Evolutionary conservation across 2,888 invertebrate species (phyloP).

Genomic region (Leptopilina drosophilae): DNA sequence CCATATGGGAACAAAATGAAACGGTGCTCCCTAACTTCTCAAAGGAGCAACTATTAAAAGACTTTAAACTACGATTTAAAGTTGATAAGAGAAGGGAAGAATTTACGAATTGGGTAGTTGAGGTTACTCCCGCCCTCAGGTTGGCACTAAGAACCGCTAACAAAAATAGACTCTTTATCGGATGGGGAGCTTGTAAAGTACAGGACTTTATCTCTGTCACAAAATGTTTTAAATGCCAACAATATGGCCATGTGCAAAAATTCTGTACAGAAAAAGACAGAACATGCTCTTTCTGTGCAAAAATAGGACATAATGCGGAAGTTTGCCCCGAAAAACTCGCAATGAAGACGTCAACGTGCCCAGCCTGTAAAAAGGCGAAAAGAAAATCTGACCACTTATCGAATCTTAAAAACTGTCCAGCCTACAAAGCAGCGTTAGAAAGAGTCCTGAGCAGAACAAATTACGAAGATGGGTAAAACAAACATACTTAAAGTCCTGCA

Average conservation of each 20-base stretch:
- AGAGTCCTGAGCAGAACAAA: background rate
- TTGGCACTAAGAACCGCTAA: too few relatives aligned
- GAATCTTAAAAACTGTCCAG: background rate
- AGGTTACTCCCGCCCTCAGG: background rate
- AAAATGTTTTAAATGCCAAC: background rate
- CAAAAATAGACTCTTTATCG: too few relatives aligned
- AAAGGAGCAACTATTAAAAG: background rate
- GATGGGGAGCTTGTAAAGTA: too few relatives aligned
- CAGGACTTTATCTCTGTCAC: background rate
- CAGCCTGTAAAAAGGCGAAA: background rate
- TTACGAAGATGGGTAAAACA: background rate
- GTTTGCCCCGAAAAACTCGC: background rate
- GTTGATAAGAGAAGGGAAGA: background rate
- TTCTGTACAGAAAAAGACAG: background rate
- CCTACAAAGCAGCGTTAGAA: background rate
- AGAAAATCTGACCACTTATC: background rate
- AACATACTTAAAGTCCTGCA: conserved; percentile 16
- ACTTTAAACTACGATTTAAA: background rate
- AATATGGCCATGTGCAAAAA: background rate
- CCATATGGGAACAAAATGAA: conserved; percentile 33
- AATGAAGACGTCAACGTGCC: background rate
- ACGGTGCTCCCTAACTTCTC: background rate
- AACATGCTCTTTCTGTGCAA: background rate
- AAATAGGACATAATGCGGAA: background rate
- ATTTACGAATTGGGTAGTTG: background rate